These are phyloP conservation scores for Cuculus canorus DNA, from an alignment of 2,797 vertebrate species.

Conservation along the genomic window DNA sequence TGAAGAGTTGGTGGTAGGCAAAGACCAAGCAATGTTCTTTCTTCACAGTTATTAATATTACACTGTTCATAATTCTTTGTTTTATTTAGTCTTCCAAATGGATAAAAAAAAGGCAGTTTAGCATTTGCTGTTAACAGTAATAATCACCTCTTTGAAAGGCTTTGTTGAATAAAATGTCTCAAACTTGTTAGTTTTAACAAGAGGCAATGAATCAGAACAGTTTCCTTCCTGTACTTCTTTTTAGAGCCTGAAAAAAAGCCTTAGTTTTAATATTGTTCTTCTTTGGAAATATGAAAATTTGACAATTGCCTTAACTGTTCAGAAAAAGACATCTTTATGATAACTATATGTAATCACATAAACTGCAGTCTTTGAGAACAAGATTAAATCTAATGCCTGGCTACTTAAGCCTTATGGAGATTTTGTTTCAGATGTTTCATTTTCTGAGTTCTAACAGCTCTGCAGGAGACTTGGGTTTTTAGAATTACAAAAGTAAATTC, in stretches of 20 bases:
- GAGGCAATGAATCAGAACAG: not conserved
- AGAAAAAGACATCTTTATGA: not conserved
- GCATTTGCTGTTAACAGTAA: not conserved
- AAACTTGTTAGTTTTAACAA: not conserved
- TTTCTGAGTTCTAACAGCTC: not conserved
- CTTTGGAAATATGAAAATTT: not conserved
- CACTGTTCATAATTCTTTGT: not conserved
- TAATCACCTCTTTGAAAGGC: not conserved
- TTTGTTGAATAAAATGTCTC: not conserved
- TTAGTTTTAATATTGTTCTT: not conserved
- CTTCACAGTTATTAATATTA: not conserved
- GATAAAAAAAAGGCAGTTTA: not conserved
- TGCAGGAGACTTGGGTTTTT: not conserved
- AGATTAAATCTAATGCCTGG: not conserved
- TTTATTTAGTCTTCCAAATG: slow-evolving; percentile 6
- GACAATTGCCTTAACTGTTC: not conserved
- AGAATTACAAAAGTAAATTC: not conserved
- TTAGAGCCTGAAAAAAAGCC: not conserved
- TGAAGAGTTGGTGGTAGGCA: too few relatives aligned
- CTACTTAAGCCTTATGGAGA: not conserved
- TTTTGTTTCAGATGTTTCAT: not conserved
- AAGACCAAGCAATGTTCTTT: not conserved
- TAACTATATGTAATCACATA: not conserved
- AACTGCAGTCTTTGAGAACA: not conserved
- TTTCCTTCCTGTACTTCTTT: not conserved